Evolutionary conservation across 2,113 vertebrate species (phyloP).

Genomic region (Fukomys damarensis): DNA sequence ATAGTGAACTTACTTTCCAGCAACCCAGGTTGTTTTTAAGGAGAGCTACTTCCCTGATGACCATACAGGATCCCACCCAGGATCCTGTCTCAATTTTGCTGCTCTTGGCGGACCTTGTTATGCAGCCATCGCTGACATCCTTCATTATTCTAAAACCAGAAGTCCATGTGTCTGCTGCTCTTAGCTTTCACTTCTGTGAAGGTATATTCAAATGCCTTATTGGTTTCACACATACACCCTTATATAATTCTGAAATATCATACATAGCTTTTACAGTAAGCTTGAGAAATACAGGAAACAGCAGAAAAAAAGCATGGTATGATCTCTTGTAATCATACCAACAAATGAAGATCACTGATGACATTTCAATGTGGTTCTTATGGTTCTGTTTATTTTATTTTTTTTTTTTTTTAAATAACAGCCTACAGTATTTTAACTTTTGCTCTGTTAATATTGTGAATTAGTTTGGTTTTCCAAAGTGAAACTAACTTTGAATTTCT

Average conservation of each 20-base stretch:
- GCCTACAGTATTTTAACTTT: not conserved
- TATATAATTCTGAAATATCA: constrained; percentile 23
- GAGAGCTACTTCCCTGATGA: not conserved
- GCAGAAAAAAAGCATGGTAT: not conserved
- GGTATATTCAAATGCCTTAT: not conserved
- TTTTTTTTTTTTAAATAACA: constrained; percentile 48
- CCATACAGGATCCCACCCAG: no score
- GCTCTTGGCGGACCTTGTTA: not conserved
- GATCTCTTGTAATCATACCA: not conserved
- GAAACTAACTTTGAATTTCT: constrained; percentile 43
- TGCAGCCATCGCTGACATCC: not conserved
- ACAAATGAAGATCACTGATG: not conserved
- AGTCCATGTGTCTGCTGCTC: not conserved
- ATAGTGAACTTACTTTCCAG: not conserved
- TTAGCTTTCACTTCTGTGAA: not conserved
- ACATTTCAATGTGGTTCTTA: not conserved
- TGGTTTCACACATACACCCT: not conserved
- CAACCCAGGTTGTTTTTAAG: not conserved
- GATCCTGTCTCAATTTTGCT: not conserved
- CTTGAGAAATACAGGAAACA: constrained; percentile 17
- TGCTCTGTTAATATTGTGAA: not conserved
- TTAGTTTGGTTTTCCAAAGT: not conserved
- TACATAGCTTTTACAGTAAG: not conserved
- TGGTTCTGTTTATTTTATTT: not conserved
- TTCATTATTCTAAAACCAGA: not conserved